Percentiles rank a stretch among this genome's conserved stretches.
Evolutionary conservation across 2,113 vertebrate species (phyloP).

Genomic region (Osmerus mordax): DNA sequence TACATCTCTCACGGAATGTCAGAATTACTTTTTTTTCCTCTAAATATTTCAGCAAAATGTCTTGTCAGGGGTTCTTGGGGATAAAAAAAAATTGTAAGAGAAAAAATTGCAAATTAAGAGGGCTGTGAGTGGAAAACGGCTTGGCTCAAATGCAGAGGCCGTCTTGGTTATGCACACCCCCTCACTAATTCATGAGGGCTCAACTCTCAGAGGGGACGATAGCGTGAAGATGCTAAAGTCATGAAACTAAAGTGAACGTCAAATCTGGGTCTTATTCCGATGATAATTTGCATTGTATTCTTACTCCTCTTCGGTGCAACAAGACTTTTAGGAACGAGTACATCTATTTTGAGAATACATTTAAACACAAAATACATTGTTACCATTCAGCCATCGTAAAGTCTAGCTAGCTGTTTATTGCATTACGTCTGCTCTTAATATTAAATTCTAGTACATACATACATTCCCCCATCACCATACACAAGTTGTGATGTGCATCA

Average conservation of each 20-base stretch:
- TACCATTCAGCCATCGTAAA: too few species aligned
- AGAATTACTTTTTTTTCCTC: background rate
- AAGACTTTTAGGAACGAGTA: constrained; percentile 6
- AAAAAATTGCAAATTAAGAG: constrained; percentile 35
- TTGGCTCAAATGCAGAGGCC: constrained; percentile 41
- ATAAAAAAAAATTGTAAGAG: background rate
- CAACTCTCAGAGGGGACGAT: constrained; percentile 52
- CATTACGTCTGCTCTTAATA: too few species aligned
- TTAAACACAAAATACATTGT: too few species aligned
- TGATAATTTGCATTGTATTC: constrained; percentile 37
- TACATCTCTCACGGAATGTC: background rate
- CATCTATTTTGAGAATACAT: too few species aligned
- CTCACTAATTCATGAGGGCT: constrained; percentile 66
- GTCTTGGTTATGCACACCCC: constrained; percentile 48
- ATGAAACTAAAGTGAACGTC: constrained; percentile 62
- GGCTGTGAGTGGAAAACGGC: constrained; percentile 20
- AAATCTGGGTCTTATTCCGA: constrained; percentile 56
- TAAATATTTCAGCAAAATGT: constrained; percentile 26
- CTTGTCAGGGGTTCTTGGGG: background rate
- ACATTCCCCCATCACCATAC: background rate
- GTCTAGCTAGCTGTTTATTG: too few species aligned
- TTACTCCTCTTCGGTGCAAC: constrained; percentile 26
- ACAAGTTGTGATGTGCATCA: background rate
- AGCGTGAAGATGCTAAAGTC: constrained; percentile 50
- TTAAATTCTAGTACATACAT: background rate